A percentile compares a stretch with the other conserved stretches of the same genome.
These are phyloP conservation scores for Lophura nycthemera DNA, from an alignment of 2,113 vertebrate genomes.

Conservation along the genomic window DNA sequence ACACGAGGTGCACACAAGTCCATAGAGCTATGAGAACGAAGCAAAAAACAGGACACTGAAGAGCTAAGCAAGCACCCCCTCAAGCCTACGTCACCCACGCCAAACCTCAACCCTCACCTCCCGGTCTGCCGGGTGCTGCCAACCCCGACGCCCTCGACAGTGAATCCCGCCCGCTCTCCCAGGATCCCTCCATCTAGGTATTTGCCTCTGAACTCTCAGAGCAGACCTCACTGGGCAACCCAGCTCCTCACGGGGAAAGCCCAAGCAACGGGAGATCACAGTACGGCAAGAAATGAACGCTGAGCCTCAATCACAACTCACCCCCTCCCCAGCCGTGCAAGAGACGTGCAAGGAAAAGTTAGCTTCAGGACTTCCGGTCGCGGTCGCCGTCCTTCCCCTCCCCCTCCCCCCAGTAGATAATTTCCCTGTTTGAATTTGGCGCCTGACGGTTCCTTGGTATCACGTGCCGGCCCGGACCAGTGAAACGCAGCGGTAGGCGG, in stretches of 20 bases:
- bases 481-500: not conserved
- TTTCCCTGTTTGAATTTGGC: slow-evolving; percentile 93
- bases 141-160: not conserved
- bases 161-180: not conserved
- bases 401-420: not conserved
- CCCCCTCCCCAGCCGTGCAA: not conserved
- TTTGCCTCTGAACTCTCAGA: fast-evolving
- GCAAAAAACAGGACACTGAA: fast-evolving
- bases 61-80: no score
- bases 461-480: slow-evolving; percentile 72
- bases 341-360: not conserved
- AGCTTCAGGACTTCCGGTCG: not conserved
- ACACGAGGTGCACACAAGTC: fast-evolving
- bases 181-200: not conserved
- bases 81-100: fast-evolving
- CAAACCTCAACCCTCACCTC: not conserved
- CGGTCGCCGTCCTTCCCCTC: no score
- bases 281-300: not conserved
- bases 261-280: no score
- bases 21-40: fast-evolving
- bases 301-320: not conserved
- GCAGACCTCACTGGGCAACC: fast-evolving
- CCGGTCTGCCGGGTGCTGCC: not conserved
- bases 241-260: fast-evolving
- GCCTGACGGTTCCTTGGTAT: slow-evolving; percentile 72